These are phyloP conservation scores for Podarcis lilfordi DNA, from an alignment of 2,797 vertebrate genomes.

Conservation along the genomic window DNA sequence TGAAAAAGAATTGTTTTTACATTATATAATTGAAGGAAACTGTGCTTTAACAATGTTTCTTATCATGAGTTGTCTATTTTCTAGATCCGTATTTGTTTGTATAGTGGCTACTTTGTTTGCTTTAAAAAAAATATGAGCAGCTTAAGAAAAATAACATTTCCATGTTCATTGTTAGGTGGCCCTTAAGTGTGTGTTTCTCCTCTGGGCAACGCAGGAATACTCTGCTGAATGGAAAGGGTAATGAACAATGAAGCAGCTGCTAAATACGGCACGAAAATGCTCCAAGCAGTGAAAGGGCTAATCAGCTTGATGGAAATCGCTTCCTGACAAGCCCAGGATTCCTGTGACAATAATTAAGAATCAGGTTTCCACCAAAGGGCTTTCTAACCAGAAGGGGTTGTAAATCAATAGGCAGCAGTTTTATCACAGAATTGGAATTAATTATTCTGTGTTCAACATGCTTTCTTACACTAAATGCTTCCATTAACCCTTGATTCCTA, in stretches of 20 bases:
- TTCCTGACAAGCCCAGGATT: constrained; percentile 78
- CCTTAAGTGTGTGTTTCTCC: background rate
- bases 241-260: constrained; percentile 81
- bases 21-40: background rate
- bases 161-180: background rate
- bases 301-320: constrained; percentile 78
- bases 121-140: background rate
- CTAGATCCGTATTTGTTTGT: background rate
- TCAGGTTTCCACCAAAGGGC: constrained; percentile 80
- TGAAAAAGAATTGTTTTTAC: background rate
- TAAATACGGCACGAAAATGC: constrained; percentile 65
- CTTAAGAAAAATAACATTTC: background rate
- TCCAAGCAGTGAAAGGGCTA: constrained; percentile 74
- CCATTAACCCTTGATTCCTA: constrained; percentile 55
- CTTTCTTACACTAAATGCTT: constrained; percentile 73
- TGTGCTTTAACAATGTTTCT: background rate
- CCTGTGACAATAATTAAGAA: constrained; percentile 82
- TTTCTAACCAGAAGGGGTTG: constrained; percentile 79
- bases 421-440: constrained; percentile 80
- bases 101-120: background rate
- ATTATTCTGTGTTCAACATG: constrained; percentile 82
- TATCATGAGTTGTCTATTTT: background rate
- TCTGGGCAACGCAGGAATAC: constrained; percentile 18
- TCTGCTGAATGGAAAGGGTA: constrained; percentile 73
- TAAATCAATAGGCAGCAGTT: constrained; percentile 84